Evolutionary conservation across 2,888 invertebrate species (phyloP), one percentile per base, ranked within the genome.

Genomic region (Biston stratarius): DNA sequence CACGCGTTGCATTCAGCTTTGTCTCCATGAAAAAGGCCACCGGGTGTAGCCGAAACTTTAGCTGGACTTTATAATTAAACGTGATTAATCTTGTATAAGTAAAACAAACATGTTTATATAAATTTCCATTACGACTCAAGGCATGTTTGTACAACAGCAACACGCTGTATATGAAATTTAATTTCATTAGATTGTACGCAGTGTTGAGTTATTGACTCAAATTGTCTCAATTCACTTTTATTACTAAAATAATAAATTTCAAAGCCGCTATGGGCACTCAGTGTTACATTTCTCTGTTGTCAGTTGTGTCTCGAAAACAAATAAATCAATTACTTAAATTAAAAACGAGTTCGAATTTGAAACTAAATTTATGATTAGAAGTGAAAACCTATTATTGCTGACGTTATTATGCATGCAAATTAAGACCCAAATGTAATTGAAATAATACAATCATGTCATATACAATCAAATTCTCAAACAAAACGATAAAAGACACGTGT

Each of bases 401-500:
- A 6, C 9, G n/a, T n/a, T 44, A 6, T n/a, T 44, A 6, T 44
- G 5, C 10, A 10, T 47, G 8, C 1, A 47, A 5, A n/a, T 12
- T 12, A 12, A 6, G 7, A 11, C 0, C 12, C n/a, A 8, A 24
- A 6, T 1, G 24, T 24, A 24, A 33, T 33, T 12, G 6, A 12
- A 24, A 49, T 9, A 1, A 6, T 34, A 2, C 9, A 34, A 45
- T 1, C 7, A 56, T 57, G 56, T 33, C 45, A 38, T 38, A 51
- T 0, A 10, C 42, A 24, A n/a, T 60, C 1, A 61, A 64, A 47
- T 55, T 64, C 2, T 15, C 45, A 40, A 47, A 7, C 6, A 62
- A 62, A 58, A 58, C 15, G 15, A 36, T 15, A 5, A 58, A 58
- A 58, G 67, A 67, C 6, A 68, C 67, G 6, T 71, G 65, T 11